phyloP scores from a whole-genome alignment of 2,113 vertebrate genomes.

The Brachyistius frenatus region DNA sequence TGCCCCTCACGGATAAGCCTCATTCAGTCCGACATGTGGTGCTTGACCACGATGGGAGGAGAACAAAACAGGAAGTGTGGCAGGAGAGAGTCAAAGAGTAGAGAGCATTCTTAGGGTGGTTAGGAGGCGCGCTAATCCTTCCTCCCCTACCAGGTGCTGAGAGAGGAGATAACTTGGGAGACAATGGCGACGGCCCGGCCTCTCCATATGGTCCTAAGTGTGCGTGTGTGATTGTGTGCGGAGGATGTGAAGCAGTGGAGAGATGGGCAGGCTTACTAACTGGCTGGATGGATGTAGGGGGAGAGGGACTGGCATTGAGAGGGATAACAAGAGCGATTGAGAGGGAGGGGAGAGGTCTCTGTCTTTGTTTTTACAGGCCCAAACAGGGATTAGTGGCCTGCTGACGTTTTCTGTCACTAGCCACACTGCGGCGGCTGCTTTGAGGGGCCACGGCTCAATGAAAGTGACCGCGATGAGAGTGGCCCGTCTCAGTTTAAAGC shows the following conservation, averaged over 20 bases:
- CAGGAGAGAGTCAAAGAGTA: conserved; percentile 59
- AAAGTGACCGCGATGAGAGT: conserved; percentile 62
- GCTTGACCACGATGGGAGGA: conserved; percentile 65
- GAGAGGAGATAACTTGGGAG: conserved; percentile 79
- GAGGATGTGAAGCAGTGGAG: conserved; percentile 39
- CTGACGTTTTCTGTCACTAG: conserved; percentile 81
- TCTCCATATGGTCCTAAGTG: conserved; percentile 54
- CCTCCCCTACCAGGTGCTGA: conserved; percentile 78
- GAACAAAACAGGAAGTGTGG: conserved; percentile 78
- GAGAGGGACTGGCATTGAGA: conserved; percentile 55
- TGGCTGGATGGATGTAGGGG: conserved; percentile 18
- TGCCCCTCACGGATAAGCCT: conserved; percentile 73
- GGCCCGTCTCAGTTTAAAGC: conserved; percentile 56
- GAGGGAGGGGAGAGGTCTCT: conserved; percentile 47
- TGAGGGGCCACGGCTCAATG: conserved; percentile 57
- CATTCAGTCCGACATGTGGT: conserved; percentile 65
- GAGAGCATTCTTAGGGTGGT: conserved; percentile 67
- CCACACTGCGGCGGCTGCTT: conserved; percentile 55
- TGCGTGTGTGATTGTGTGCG: conserved; percentile 36
- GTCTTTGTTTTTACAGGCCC: conserved; percentile 80
- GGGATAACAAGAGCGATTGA: conserved; percentile 65
- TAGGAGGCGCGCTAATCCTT: conserved; percentile 71
- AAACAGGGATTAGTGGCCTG: conserved; percentile 81
- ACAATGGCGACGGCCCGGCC: conserved; percentile 67
- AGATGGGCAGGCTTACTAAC: conserved; percentile 37